Percentiles rank a stretch among this genome's conserved stretches.
phyloP scores from a whole-genome alignment of 1,140 invertebrate species.

The Brachionus calyciflorus region DNA sequence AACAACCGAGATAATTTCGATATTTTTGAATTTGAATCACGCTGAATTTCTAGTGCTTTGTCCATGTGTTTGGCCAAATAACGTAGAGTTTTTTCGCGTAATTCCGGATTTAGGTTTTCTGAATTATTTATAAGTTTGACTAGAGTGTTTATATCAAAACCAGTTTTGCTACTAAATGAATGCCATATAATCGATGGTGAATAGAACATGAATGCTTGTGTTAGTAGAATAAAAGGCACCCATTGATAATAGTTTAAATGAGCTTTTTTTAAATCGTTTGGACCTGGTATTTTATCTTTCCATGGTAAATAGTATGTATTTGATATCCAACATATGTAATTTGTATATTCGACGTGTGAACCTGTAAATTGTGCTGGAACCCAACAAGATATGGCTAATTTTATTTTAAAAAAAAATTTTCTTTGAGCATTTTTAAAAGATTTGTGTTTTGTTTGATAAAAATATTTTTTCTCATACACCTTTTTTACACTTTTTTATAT shows the following conservation, averaged over 20 bases:
- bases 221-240: slow-evolving; percentile 58
- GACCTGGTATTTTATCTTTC: slow-evolving; percentile 44
- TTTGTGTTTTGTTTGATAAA: background rate
- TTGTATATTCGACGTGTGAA: slow-evolving; percentile 54
- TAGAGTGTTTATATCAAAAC: slow-evolving; percentile 42
- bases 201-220: slow-evolving; percentile 57
- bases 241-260: slow-evolving; percentile 56
- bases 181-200: slow-evolving; percentile 55
- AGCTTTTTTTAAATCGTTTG: slow-evolving; percentile 21
- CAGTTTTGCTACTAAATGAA: slow-evolving; percentile 35
- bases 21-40: slow-evolving; percentile 53
- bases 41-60: slow-evolving; percentile 57
- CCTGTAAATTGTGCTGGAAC: slow-evolving; percentile 51
- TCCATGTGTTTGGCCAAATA: slow-evolving; percentile 60
- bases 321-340: slow-evolving; percentile 61
- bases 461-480: too few relatives aligned
- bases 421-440: background rate
- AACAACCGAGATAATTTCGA: slow-evolving; percentile 47
- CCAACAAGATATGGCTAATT: slow-evolving; percentile 76
- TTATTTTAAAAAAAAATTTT: background rate
- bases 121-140: slow-evolving; percentile 35
- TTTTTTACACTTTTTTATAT: too few relatives aligned
- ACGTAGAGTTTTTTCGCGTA: slow-evolving; percentile 56
- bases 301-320: slow-evolving; percentile 61
- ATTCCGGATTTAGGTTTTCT: slow-evolving; percentile 52